Evolutionary conservation across 2,888 invertebrate genomes (phyloP), one percentile per base, ranked within the genome.

Genomic region (Drosophila heteroneura): DNA sequence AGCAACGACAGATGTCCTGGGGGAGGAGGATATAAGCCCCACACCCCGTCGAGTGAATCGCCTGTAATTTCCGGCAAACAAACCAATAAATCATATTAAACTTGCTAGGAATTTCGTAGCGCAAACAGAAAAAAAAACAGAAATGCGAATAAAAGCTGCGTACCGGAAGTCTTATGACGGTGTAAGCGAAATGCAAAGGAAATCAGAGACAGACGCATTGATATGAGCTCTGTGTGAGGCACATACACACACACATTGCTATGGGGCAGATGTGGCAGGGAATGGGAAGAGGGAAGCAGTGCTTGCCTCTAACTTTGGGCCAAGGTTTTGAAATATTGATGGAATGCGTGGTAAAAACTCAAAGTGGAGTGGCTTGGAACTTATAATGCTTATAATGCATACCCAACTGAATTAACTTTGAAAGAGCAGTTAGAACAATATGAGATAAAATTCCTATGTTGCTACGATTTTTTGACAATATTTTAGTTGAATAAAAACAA

Each of bases 71-170:
- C 91, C 92, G 90, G 86, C 90, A 88, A 91, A 92, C 92, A 92
- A 91, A 91, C 90, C 91, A 85, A 92, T 92, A 92, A 92, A 92
- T 92, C 92, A 91, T 90, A 91, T 92, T 88, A 92, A 90, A 91
- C 84, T 85, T 81, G 73, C 76, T 74, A 26, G 78, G 80, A 83
- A 81, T 79, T 74, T 71, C 37, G 47, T 41, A 58, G 57, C 52
- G 61, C 59, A 74, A 69, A 58, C 65, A 58, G 64, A 74, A 64
- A 70, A 74, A 76, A 70, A 58, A 65, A 56, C 52, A 49, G 74
- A 81, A 81, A 70, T 79, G 68, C 84, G 79, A 56, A 79, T 77
- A 77, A 91, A 91, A 89, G 87, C 90, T 62, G 62, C 57, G 79
- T 19, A 37, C 61, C 81, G 86, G 89, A 83, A 64, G 77, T 74